Evolutionary conservation across 2,113 vertebrate species (phyloP).

Genomic region (Stegostoma tigrinum): DNA sequence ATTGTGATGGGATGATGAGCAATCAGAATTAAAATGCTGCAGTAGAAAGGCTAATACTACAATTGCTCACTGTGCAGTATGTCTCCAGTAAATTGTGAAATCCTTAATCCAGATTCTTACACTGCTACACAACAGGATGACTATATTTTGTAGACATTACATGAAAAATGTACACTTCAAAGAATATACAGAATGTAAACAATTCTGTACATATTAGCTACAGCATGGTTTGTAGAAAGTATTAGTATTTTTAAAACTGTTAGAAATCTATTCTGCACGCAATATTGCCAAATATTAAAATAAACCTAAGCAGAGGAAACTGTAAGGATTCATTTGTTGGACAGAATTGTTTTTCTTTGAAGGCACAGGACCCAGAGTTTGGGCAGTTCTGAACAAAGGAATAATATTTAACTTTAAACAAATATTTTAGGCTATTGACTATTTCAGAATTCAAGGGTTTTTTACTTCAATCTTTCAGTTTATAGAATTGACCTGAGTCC

Average conservation of each 20-base stretch:
- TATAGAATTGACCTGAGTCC: background rate
- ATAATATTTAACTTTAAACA: constrained; percentile 30
- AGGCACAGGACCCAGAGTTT: background rate
- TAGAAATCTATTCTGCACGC: too few species aligned
- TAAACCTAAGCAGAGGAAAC: background rate
- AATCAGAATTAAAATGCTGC: background rate
- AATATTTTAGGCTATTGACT: background rate
- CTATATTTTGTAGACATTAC: background rate
- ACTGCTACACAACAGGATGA: background rate
- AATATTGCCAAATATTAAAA: background rate
- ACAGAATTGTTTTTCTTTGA: background rate
- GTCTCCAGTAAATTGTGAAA: background rate
- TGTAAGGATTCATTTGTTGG: background rate
- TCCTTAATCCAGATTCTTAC: background rate
- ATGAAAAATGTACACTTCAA: background rate
- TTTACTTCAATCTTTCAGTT: background rate
- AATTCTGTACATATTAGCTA: background rate
- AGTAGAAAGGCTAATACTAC: background rate
- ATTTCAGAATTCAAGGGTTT: background rate
- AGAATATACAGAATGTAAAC: background rate
- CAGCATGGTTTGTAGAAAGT: background rate
- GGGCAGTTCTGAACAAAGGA: background rate
- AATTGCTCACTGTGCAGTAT: background rate
- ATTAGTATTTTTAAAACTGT: background rate
- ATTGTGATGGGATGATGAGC: background rate